Evolutionary conservation across 2,888 invertebrate species (phyloP).

Genomic region (Patella pellucida): DNA sequence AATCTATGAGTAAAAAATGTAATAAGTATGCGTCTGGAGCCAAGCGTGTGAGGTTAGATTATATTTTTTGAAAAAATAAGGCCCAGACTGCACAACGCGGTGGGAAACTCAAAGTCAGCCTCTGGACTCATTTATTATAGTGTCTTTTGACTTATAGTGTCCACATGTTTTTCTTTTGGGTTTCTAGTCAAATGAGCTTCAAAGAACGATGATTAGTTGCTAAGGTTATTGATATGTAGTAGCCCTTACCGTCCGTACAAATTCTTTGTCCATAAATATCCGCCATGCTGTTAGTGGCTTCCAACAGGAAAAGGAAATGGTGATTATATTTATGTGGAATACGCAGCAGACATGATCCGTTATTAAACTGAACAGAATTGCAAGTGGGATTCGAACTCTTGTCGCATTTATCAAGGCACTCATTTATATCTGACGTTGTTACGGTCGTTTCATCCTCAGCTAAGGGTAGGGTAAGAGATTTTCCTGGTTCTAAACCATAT

Average conservation of each 20-base stretch:
- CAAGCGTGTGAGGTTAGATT: no score
- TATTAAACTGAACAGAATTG: neutral
- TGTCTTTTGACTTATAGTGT: no score
- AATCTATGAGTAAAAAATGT: no score
- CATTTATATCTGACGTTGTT: neutral
- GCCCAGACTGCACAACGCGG: no score
- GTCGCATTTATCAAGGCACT: neutral
- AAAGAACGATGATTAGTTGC: no score
- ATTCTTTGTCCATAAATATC: constrained; percentile 4
- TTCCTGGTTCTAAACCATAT: neutral
- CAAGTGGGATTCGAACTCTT: neutral
- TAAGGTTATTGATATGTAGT: no score
- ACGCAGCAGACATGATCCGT: neutral
- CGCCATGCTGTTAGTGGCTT: neutral
- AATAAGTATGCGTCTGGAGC: no score
- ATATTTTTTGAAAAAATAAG: no score
- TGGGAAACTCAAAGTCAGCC: no score
- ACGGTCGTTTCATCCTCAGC: neutral
- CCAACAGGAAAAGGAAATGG: neutral
- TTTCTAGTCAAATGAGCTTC: no score
- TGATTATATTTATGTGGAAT: neutral
- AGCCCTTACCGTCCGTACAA: neutral
- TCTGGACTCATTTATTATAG: no score
- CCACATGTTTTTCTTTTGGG: no score
- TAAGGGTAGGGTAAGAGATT: neutral